Evolutionary conservation across 2,888 invertebrate species (phyloP), one percentile per base, ranked within the genome.

Genomic region (Imbricaverruca yamaguchii): DNA sequence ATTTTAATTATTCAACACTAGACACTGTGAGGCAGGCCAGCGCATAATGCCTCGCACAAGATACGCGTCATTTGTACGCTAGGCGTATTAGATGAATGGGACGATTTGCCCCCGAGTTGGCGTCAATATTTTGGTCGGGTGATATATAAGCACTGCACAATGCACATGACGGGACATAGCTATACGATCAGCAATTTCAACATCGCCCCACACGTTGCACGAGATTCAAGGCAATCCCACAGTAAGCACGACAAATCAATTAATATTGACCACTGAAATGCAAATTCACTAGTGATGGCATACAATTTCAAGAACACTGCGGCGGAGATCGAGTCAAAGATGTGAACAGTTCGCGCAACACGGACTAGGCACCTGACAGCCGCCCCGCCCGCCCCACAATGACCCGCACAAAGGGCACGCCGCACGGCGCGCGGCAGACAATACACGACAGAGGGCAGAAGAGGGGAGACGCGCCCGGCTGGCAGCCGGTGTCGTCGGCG

Each of bases 41-140:
- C n/a, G n/a, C 15, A 55, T 74, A 74, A 74, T 74, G 74, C 74
- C 74, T 74, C 74, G 53, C 74, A n/a, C n/a, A 69, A 74, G 74
- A 74, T 74, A 74, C 74, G 74, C 74, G 74, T 74, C 74, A 74
- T 74, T 74, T 74, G 74, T 74, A 74, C 74, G 74, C 74, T 74
- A 74, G 74, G 74, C 74, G 74, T 74, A 74, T 74, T 74, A 74
- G 74, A 53, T 74, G 74, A 18, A 55, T 23, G 55, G 74, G 74
- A 74, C 74, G 74, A 53, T 74, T 74, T 39, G 74, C 55, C 74
- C 74, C 74, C 9, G 53, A 39, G 74, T 74, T 74, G 74, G 74
- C 74, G 39, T 55, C 55, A 10, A 55, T 74, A 55, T 74, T 74
- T 74, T 74, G 74, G 74, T 74, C 74, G 74, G n/a, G 55, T 74